A percentile compares a stretch with the other conserved stretches of the same genome.
phyloP scores from a whole-genome alignment of 2,888 invertebrate species.

The Dyspetes luteomarginatus region DNA sequence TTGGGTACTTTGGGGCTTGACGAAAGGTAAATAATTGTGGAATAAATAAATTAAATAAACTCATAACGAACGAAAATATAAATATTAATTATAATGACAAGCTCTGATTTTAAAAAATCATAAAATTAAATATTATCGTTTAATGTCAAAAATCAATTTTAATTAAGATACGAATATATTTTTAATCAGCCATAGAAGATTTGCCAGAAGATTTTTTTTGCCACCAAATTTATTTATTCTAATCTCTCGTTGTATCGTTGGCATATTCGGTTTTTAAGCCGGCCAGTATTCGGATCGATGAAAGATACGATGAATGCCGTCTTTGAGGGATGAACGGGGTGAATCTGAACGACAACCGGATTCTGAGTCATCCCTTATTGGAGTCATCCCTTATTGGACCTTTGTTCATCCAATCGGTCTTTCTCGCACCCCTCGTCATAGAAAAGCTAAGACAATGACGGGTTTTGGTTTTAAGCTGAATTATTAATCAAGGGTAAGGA shows the following conservation, averaged over 20 bases:
- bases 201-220: no score
- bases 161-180: not conserved
- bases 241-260: not conserved
- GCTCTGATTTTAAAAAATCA: no score
- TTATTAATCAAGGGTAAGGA: conserved; percentile 71
- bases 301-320: not conserved
- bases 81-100: no score
- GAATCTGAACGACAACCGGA: conserved; percentile 48
- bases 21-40: no score
- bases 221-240: no score
- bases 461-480: conserved; percentile 71
- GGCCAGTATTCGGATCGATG: not conserved
- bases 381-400: not conserved
- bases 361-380: conserved; percentile 63
- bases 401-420: not conserved
- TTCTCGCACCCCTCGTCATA: conserved; percentile 28
- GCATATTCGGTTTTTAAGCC: not conserved
- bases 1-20: no score
- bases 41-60: no score
- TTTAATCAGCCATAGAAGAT: no score
- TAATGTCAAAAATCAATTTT: conserved; percentile 15
- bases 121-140: no score
- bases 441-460: conserved; percentile 68
- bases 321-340: not conserved
- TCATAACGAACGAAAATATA: no score